Conservation (phyloP, 2,113 vertebrate genomes). For the Perca fluviatilis region DNA sequence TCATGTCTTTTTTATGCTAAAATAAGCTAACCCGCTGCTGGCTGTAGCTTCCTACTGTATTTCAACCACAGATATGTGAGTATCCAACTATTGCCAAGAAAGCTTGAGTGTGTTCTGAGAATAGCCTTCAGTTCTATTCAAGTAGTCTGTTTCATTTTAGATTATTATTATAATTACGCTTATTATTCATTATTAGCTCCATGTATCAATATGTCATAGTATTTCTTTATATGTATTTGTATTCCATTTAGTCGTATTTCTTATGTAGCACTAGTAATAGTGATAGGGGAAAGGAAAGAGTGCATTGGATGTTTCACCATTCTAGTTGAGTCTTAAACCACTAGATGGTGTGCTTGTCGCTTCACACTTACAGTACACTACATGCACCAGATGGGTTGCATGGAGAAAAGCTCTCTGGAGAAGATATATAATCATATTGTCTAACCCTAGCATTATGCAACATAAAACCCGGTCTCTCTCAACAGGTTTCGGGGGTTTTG, state of each 20-base stretch:
- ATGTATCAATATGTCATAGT: background rate
- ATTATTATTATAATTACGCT: no score
- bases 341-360: conserved; percentile 81
- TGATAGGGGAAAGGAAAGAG: background rate
- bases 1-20: no score
- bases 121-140: background rate
- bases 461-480: conserved; percentile 12
- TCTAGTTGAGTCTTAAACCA: conserved; percentile 60
- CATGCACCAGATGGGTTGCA: conserved; percentile 44
- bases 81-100: no score
- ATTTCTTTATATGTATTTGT: background rate
- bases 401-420: conserved; percentile 30
- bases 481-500: conserved; percentile 22
- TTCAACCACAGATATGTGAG: no score
- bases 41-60: no score
- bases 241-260: background rate
- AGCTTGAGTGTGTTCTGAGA: background rate
- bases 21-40: no score
- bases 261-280: background rate
- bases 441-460: conserved; percentile 25
- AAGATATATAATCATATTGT: conserved; percentile 28
- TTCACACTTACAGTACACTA: conserved; percentile 27
- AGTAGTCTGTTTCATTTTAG: background rate
- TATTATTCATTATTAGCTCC: background rate
- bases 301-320: background rate